Evolutionary conservation across 1,140 invertebrate genomes (phyloP), one percentile per base, ranked within the genome.

Genomic region (Zaprionus davidi): DNA sequence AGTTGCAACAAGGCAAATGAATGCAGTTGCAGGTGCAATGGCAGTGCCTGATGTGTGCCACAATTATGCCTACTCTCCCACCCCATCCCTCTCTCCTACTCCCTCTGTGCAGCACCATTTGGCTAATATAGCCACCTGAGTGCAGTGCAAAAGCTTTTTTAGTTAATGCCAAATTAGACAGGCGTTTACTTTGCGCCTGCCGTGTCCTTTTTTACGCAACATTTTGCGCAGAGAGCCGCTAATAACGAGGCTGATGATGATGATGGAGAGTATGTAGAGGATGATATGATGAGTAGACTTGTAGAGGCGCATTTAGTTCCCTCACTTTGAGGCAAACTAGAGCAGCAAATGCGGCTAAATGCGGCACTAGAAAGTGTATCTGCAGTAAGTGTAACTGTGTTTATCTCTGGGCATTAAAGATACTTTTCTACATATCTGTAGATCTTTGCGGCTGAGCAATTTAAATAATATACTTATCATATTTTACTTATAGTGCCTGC

Each of bases 81-180:
- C 53, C 22, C 12, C n/a, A 12, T 62, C 46, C 41, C 41, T 17
- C 59, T 55, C n/a, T 56, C 17, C 26, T 28, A 28, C 26, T 28
- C 6, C 5, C 28, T 31, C 31, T 34, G 31, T 56, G 13, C 22
- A 15, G 17, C 38, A 34, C 3, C 73, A 76, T 71, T 76, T 71
- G 41, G 74, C 68, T 76, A 76, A 71, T 71, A 66, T 56, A 44
- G 20, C 26, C 26, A 44, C 26, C 67, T 71, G 71, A 78, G 76
- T 70, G 76, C 76, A 76, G n/a, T 17, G 67, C 41, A 66, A 74
- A 57, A 64, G 63, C 49, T 72, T 79, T 63, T 72, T 75, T 78
- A 80, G 80, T 55, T 73, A 73, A 76, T 88, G 84, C 81, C 84
- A 90, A 88, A 90, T 88, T 88, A 88, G 85, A 79, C 81, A 76